phyloP scores from a whole-genome alignment of 2,888 invertebrate genomes.

The Drosophila stalkeri region DNA sequence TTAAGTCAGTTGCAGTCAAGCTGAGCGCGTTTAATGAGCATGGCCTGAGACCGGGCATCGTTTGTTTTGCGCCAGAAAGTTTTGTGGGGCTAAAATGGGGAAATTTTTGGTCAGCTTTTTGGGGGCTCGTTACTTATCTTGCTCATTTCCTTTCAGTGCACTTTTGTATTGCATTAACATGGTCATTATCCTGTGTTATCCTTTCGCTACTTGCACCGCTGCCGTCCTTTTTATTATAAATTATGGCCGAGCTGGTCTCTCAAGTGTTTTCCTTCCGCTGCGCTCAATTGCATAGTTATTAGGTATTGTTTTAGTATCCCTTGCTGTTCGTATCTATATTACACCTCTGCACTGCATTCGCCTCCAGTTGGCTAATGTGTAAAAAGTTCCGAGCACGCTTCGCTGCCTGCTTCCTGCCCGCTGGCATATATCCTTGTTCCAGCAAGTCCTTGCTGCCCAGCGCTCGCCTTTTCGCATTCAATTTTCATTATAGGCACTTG shows the following conservation, averaged over 20 bases:
- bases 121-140: slow-evolving; percentile 70
- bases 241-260: slow-evolving; percentile 32
- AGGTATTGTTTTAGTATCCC: slow-evolving; percentile 43
- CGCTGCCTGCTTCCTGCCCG: slow-evolving; percentile 55
- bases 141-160: slow-evolving; percentile 79
- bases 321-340: slow-evolving; percentile 38
- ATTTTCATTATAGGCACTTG: slow-evolving; percentile 75
- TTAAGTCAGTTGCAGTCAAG: slow-evolving; percentile 74
- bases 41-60: slow-evolving; percentile 44
- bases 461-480: slow-evolving; percentile 56
- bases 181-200: slow-evolving; percentile 72
- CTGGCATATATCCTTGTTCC: slow-evolving; percentile 42
- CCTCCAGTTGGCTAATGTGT: slow-evolving; percentile 65
- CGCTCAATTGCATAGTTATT: slow-evolving; percentile 72
- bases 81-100: slow-evolving; percentile 34
- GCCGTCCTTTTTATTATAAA: slow-evolving; percentile 44
- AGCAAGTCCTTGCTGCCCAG: slow-evolving; percentile 13
- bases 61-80: slow-evolving; percentile 57
- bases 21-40: slow-evolving; percentile 77
- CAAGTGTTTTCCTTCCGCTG: slow-evolving; percentile 61
- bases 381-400: slow-evolving; percentile 69
- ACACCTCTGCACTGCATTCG: slow-evolving; percentile 59
- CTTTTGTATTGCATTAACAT: slow-evolving; percentile 80
- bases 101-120: slow-evolving; percentile 51
- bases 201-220: slow-evolving; percentile 41